phyloP scores from a whole-genome alignment of 2,113 vertebrate species.

The Bambusicola thoracicus region DNA sequence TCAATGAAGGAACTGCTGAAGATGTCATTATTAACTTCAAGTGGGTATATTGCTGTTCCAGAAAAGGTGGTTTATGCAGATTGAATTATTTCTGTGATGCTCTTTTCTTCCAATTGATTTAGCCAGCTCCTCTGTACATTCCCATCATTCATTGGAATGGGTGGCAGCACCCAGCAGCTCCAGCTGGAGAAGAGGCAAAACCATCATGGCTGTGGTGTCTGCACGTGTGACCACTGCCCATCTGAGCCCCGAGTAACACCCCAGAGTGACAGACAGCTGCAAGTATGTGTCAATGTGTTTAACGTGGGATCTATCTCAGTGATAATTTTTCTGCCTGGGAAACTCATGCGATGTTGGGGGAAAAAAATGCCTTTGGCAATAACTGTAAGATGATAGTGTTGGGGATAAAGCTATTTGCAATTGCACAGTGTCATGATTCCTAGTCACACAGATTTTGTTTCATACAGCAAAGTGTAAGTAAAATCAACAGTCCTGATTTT shows the following conservation, averaged over 20 bases:
- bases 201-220: accelerated
- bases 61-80: neutral
- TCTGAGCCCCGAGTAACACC: neutral
- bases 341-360: neutral
- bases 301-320: accelerated
- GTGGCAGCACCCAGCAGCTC: neutral
- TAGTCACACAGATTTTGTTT: accelerated
- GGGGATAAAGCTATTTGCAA: neutral
- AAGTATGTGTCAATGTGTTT: neutral
- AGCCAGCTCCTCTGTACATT: neutral
- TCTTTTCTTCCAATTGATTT: neutral
- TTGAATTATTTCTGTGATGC: neutral
- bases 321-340: neutral
- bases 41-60: neutral
- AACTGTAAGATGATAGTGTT: neutral
- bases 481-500: neutral
- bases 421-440: neutral
- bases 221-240: neutral
- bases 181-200: neutral
- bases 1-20: conserved; percentile 3
- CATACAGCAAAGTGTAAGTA: neutral
- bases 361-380: neutral
- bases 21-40: neutral
- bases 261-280: accelerated
- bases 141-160: neutral